These are phyloP conservation scores for Dichetophora obliterata DNA, from an alignment of 2,888 invertebrate species.

Conservation along the genomic window DNA sequence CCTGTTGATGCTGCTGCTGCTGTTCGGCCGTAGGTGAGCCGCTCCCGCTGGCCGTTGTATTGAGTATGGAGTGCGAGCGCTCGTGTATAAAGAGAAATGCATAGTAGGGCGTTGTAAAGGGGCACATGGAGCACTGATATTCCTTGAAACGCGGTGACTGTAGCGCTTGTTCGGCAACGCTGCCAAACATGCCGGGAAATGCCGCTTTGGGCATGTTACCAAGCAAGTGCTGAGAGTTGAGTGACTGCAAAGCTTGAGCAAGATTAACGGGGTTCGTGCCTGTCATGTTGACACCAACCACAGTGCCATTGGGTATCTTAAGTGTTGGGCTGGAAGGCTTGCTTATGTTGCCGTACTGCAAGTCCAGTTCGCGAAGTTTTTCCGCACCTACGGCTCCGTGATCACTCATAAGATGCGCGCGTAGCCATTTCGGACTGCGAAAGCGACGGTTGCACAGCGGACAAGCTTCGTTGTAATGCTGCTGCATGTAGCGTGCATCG, in stretches of 20 bases:
- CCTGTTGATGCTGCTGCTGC: slow-evolving; percentile 37
- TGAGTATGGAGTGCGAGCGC: slow-evolving; percentile 78
- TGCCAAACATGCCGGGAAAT: slow-evolving; percentile 58
- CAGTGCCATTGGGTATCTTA: slow-evolving; percentile 68
- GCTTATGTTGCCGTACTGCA: slow-evolving; percentile 57
- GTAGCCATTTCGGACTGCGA: slow-evolving; percentile 88
- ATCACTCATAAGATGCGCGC: slow-evolving; percentile 87
- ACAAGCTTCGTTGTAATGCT: slow-evolving; percentile 82
- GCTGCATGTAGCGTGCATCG: slow-evolving; percentile 74
- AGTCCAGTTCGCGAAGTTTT: slow-evolving; percentile 67
- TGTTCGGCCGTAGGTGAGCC: slow-evolving; percentile 29
- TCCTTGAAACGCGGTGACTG: slow-evolving; percentile 73
- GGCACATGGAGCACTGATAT: slow-evolving; percentile 91
- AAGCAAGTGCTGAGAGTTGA: slow-evolving; percentile 62
- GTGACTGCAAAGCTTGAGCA: slow-evolving; percentile 64
- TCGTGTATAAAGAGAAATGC: slow-evolving; percentile 94
- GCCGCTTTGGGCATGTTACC: slow-evolving; percentile 63
- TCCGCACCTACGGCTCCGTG: slow-evolving; percentile 77
- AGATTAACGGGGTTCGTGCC: slow-evolving; percentile 59
- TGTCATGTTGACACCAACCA: slow-evolving; percentile 42
- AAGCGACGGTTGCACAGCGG: slow-evolving; percentile 89
- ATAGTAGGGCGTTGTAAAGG: slow-evolving; percentile 89
- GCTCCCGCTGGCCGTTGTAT: slow-evolving; percentile 47
- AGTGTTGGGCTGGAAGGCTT: slow-evolving; percentile 68
- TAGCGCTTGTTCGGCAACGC: slow-evolving; percentile 55